These are phyloP conservation scores for Sarcophaga rosellei DNA, from an alignment of 2,888 invertebrate species.

Conservation along the genomic window DNA sequence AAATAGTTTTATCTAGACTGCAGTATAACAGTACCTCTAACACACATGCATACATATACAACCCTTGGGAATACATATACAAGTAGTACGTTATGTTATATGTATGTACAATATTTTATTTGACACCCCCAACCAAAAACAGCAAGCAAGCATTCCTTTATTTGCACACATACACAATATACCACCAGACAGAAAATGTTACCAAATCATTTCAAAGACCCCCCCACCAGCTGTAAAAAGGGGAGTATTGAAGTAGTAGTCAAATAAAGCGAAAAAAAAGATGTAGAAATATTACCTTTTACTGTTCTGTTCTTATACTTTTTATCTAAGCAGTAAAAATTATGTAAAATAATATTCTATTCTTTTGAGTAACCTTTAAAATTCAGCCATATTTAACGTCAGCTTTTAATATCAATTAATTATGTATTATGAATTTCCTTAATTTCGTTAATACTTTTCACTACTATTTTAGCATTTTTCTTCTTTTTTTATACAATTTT, in stretches of 20 bases:
- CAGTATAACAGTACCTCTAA: background rate
- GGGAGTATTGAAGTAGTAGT: background rate
- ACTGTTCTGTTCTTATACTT: constrained; percentile 10
- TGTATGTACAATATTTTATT: background rate
- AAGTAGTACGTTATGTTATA: too few relatives aligned
- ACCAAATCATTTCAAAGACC: constrained; percentile 33
- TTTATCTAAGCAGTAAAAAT: constrained; percentile 58
- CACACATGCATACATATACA: background rate
- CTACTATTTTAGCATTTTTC: constrained; percentile 20
- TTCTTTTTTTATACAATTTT: constrained; percentile 48
- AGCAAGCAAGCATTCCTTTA: background rate
- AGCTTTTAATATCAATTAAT: background rate
- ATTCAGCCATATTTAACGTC: constrained; percentile 54
- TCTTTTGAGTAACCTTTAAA: constrained; percentile 42
- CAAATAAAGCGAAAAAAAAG: constrained; percentile 1
- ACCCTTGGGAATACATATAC: background rate
- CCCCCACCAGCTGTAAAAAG: background rate
- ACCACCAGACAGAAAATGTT: constrained; percentile 20
- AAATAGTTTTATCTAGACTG: constrained; percentile 7
- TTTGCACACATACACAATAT: background rate
- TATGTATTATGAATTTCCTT: background rate
- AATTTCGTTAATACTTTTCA: constrained; percentile 25
- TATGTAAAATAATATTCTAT: constrained; percentile 59
- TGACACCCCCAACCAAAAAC: constrained; percentile 50
- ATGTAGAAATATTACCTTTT: constrained; percentile 53